Evolutionary conservation across 2,113 vertebrate genomes (phyloP), one percentile per base, ranked within the genome.

Genomic region (Paradoxurus hermaphroditus): DNA sequence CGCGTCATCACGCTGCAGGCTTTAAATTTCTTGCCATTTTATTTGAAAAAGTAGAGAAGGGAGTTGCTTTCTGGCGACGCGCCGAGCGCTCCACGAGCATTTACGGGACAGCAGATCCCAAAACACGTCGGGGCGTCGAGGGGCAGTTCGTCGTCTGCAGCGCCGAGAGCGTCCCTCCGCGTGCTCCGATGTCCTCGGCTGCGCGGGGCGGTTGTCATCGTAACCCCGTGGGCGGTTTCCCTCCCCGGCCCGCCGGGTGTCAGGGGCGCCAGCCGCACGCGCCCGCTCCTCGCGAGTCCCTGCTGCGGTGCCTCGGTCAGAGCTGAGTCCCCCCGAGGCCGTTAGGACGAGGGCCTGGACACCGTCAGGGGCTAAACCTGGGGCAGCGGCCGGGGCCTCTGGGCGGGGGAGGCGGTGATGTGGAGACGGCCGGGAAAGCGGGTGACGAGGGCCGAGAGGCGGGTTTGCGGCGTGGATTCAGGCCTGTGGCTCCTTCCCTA

Each of bases 61-160:
- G 62, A 65, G 59, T 2, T 1, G 29, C 29, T 23, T 14, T 14
- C 13, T 1, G 41, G 34, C 0, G 39, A 34, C 0, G 7, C 1
- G 1, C 25, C 19, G 5, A 8, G n/a, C 7, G 36, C 39, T 21
- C 46, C 23, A 6, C 25, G 27, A 12, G 6, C 2, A 0, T 27
- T 56, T 10, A 12, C 1, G 8, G 18, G 1, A 21, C 8, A 3
- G 1, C 0, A 0, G 0, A 9, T 31, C 5, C 39, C 12, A 2
- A 6, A 16, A 15, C 7, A 7, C 0, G 13, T 85, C 36, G 10
- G 3, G 12, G 41, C 2, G 19, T 18, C 7, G 7, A 19, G 39
- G 11, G 13, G 6, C 3, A 1, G 4, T 3, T 4, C 14, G 49
- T 25, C 19, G 1, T 25, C 49, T 8, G 0, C 3, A 4, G 11